A percentile compares a stretch with the other conserved stretches of the same genome.
These are phyloP conservation scores for Egretta garzetta DNA, from an alignment of 2,113 vertebrate genomes.

Conservation along the genomic window DNA sequence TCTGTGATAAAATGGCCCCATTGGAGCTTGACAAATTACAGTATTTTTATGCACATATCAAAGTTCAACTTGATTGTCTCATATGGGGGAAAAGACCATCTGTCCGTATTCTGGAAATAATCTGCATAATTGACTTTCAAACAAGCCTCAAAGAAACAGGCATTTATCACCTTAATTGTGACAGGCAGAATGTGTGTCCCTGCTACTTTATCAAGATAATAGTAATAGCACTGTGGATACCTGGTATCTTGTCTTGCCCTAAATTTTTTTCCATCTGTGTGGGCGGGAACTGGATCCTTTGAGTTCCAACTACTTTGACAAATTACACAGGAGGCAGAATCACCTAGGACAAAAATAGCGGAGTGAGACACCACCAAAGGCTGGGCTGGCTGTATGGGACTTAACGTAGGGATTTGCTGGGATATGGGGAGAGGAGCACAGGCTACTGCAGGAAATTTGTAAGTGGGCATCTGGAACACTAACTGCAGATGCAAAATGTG, in stretches of 20 bases:
- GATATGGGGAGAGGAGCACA: neutral
- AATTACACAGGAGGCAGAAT: neutral
- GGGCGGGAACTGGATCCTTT: neutral
- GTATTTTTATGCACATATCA: conserved; percentile 74
- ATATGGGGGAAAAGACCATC: conserved; percentile 77
- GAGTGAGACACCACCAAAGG: neutral
- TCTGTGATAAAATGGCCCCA: conserved; percentile 65
- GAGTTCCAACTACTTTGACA: neutral
- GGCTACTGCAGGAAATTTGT: neutral
- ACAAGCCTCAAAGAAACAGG: conserved; percentile 75
- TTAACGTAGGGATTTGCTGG: neutral
- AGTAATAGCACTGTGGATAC: conserved; percentile 50
- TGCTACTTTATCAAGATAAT: conserved; percentile 76
- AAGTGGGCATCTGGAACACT: rapidly evolving
- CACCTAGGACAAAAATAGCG: neutral
- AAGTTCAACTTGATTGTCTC: conserved; percentile 81
- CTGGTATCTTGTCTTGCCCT: conserved; percentile 50
- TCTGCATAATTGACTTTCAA: conserved; percentile 85
- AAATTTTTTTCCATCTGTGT: conserved; percentile 34
- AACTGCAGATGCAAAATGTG: neutral
- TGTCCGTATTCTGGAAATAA: conserved; percentile 82
- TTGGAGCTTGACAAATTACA: conserved; percentile 75
- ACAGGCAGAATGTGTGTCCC: conserved; percentile 69
- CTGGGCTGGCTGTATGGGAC: neutral
- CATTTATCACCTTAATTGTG: conserved; percentile 83